Evolutionary conservation across 1,140 invertebrate species (phyloP), one percentile per base, ranked within the genome.

Genomic region (Calephelis nemesis): DNA sequence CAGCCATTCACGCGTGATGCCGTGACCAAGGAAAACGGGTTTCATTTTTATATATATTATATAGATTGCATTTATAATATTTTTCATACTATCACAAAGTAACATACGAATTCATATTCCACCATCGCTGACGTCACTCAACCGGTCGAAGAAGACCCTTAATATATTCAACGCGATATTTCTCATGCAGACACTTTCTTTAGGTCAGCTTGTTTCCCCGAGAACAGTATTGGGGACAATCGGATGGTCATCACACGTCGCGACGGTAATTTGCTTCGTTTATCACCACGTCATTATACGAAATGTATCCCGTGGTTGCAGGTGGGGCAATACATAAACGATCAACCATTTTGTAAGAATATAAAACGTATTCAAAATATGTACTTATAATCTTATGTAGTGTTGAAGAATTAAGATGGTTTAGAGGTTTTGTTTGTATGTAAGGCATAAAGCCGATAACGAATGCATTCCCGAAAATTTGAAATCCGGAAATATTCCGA

Each of bases 311-410:
- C 49, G 60, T 63, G 64, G 58, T 48, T 42, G 42, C 45, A 42
- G 48, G 58, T 62, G 60, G 64, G 45, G 39, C 48, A 15, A 66
- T 64, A 63, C 9, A 70, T 62, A 19, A 45, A 42, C 48, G 67
- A 63, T 12, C 1, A 7, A 8, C n/a, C 30, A 30, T 30, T 30
- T 30, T 30, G 30, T 30, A 30, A 30, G 2, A 30, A 12, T 10
- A 49, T 1, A 6, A 49, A 11, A 47, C 5, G 5, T 11, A 47
- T 11, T 9, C 2, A 47, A 9, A 47, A 47, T 47, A 47, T 47
- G 0, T 47, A 30, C 30, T 30, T 30, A 30, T 30, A 30, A 4
- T 30, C 1, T 30, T 30, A 30, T 30, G 4, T 4, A 30, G 4
- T 30, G 30, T 30, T 30, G 30, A 30, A 30, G 30, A 30, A 30